Evolutionary conservation across 2,797 vertebrate genomes (phyloP).

Genomic region (Gambelia wislizenii): DNA sequence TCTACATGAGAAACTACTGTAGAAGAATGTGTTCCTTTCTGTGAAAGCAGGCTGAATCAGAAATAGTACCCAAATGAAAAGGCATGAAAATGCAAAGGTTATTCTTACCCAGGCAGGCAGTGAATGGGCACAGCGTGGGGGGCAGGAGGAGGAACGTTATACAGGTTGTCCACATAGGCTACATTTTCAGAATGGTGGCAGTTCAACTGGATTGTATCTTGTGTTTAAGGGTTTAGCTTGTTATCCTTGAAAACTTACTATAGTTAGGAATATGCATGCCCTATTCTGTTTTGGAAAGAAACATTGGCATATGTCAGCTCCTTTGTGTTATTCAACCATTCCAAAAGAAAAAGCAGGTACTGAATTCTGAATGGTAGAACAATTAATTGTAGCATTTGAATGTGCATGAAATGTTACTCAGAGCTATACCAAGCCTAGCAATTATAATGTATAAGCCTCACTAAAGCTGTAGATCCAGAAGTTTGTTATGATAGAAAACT

Average conservation of each 20-base stretch:
- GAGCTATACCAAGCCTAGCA: slow-evolving; percentile 28
- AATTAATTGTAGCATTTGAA: slow-evolving; percentile 45
- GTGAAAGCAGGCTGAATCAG: slow-evolving; percentile 80
- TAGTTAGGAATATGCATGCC: slow-evolving; percentile 72
- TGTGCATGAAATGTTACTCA: slow-evolving; percentile 17
- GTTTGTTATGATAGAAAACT: not conserved
- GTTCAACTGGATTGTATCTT: slow-evolving; percentile 71
- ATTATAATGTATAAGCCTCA: not conserved
- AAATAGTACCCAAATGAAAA: slow-evolving; percentile 79
- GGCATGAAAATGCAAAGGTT: slow-evolving; percentile 80
- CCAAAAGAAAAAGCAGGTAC: slow-evolving; percentile 48
- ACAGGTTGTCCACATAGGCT: slow-evolving; percentile 74
- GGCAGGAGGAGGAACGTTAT: not conserved
- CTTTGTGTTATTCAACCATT: slow-evolving; percentile 30
- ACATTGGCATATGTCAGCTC: slow-evolving; percentile 59
- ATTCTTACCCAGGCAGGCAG: slow-evolving; percentile 81
- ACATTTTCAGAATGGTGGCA: slow-evolving; percentile 66
- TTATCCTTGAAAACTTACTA: slow-evolving; percentile 72
- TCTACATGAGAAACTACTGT: slow-evolving; percentile 80
- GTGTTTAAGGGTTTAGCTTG: slow-evolving; percentile 61
- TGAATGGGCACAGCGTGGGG: slow-evolving; percentile 79
- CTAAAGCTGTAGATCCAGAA: slow-evolving; percentile 9
- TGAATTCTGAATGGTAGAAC: slow-evolving; percentile 5
- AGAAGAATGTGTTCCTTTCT: slow-evolving; percentile 77
- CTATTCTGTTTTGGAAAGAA: slow-evolving; percentile 64